Evolutionary conservation across 23 tunicate genomes (phyloP), one percentile per base, ranked within the genome.

Genomic region (Botrylloides violaceus): DNA sequence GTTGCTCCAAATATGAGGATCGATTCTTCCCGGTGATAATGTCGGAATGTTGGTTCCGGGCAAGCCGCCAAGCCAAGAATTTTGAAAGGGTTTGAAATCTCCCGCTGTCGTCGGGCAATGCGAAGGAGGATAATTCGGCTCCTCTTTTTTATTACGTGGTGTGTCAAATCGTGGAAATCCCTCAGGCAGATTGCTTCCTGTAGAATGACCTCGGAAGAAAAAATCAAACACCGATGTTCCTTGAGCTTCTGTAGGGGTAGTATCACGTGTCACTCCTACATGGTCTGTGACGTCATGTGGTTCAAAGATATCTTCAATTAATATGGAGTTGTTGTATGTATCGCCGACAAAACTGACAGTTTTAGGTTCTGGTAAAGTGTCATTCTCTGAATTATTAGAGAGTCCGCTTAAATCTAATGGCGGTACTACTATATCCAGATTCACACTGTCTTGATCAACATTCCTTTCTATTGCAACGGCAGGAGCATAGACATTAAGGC

Each of bases 371-470:
- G 9, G 12, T 29, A 0, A 21, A 9, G 32, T 33, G 15, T 31
- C 36, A 31, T 68, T 56, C 28, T 19, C 37, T 19, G 1, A 19
- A 25, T 19, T 26, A 24, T 68, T 43, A 5, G 56, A 37, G 29
- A 68, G 58, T 5, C 21, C 31, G 20, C 58, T 20, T 6, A 68
- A 43, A 37, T 68, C 74, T 29, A 68, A 43, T 12, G 58, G 38
- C 6, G 74, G 74, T 9, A 68, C 74, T 24, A 68, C 47, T 35
- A n/a, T 37, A 18, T 37, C 32, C 32, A 25, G 0, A 25, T 29
- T 1, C 27, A 25, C 27, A 35, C 37, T 25, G 53, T 43, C 47
- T 23, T n/a, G 22, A 5, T 19, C 1, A 25, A 19, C 4, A n/a
- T n/a, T n/a, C n/a, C n/a, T n/a, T n/a, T n/a, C n/a, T n/a, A n/a